Conservation (phyloP, 2,113 vertebrate species). For the Cynocephalus volans region DNA sequence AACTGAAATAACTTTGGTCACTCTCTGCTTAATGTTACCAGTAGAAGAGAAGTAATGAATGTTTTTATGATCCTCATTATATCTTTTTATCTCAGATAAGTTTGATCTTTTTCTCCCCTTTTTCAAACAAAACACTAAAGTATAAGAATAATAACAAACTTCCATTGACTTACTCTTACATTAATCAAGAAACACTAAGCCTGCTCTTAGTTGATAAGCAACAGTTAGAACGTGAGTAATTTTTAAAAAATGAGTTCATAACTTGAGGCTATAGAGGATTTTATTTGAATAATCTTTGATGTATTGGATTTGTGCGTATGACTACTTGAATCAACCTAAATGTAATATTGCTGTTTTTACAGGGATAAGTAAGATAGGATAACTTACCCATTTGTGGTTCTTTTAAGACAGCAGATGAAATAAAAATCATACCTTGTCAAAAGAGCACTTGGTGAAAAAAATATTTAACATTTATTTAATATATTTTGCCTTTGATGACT, state of each 20-base stretch:
- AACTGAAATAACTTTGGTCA: neutral
- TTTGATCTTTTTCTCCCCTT: neutral
- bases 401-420: neutral
- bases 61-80: neutral
- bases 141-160: neutral
- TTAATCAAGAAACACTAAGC: neutral
- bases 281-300: neutral
- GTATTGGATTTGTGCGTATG: neutral
- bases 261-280: neutral
- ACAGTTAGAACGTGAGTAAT: neutral
- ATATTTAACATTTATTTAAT: neutral
- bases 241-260: neutral
- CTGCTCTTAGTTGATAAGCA: neutral
- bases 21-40: neutral
- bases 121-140: neutral
- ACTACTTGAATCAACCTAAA: slow-evolving; percentile 1
- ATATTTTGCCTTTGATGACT: neutral
- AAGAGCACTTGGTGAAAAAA: neutral
- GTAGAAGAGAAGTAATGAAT: neutral
- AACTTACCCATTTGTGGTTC: neutral
- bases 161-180: neutral
- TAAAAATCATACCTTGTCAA: neutral
- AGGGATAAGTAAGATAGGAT: slow-evolving; percentile 2
- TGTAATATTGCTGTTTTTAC: neutral
- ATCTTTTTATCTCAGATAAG: neutral